Base-by-base conservation (phyloP, 2,888 invertebrate genomes). In the Pandemis corylana region DNA sequence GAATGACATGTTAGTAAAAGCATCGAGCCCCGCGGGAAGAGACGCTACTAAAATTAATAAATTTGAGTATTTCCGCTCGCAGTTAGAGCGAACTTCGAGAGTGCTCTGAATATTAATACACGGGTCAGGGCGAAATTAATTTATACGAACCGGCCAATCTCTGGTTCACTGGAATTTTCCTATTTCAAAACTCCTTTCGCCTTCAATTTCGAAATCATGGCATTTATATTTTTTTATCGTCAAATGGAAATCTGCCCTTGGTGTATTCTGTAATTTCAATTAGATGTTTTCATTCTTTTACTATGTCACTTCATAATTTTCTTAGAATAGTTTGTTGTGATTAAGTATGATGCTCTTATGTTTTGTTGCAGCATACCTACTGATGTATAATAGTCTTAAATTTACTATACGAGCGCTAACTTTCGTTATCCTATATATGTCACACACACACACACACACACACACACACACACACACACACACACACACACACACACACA, bases 31-130 rank as follows among this genome's bases (percentile, higher is more conserved):
- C 83, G 83, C 79, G 83, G 84, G 86, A 86, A 87, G 85, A 84
- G 86, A 84, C 81, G 80, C 81, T 84, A 83, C 84, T 87, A 83
- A 89, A 90, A 91, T 92, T 90, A 90, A 90, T 92, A 91, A 91
- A 89, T 90, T 89, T 80, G 85, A 89, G 88, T 90, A 90, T 90
- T 89, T 89, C 89, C 86, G 85, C 86, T 87, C 86, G 85, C 91
- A 89, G 90, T 91, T 90, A 90, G 87, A 91, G 84, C 88, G 87
- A 92, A 92, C 89, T 92, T 91, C 87, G 90, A 83, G 90, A 92
- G 91, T 90, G 93, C 89, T 88, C 90, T 91, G 92, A 93, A 93
- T 93, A 92, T 93, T 92, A 93, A 93, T 91, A 91, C 87, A 85
- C 89, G 88, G 90, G 90, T 90, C 91, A 90, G 90, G 83, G 83